Evolutionary conservation across 2,888 invertebrate genomes (phyloP).

Genomic region (Chymomyza procnemis): DNA sequence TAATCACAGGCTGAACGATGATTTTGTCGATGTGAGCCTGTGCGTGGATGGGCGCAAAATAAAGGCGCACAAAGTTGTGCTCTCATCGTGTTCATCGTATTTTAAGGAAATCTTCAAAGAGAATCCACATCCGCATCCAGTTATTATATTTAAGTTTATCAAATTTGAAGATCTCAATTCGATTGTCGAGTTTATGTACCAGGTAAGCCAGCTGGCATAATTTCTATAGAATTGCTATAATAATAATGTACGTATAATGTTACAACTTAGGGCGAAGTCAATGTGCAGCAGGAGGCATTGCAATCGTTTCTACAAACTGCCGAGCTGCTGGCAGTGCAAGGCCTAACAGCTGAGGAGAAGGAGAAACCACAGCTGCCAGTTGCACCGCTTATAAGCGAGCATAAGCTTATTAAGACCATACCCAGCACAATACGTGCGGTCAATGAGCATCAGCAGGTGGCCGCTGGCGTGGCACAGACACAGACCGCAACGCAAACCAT

Average conservation of each 20-base stretch:
- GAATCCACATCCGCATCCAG: conserved; percentile 89
- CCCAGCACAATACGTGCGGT: conserved; percentile 77
- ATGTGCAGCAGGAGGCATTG: conserved; percentile 88
- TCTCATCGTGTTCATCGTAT: conserved; percentile 91
- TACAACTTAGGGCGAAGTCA: conserved; percentile 84
- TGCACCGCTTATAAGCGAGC: conserved; percentile 70
- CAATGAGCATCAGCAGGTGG: conserved; percentile 62
- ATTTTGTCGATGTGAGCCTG: conserved; percentile 90
- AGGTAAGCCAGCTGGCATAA: conserved; percentile 70
- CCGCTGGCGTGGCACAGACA: conserved; percentile 55
- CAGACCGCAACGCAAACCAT: conserved; percentile 73
- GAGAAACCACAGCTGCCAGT: conserved; percentile 75
- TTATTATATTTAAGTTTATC: conserved; percentile 88
- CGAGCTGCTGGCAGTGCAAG: conserved; percentile 87
- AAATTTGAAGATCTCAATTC: conserved; percentile 88
- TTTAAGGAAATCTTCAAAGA: conserved; percentile 86
- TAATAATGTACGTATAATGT: not conserved
- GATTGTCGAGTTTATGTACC: conserved; percentile 89
- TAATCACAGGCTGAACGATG: conserved; percentile 83
- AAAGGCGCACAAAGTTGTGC: conserved; percentile 89
- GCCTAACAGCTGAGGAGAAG: conserved; percentile 82
- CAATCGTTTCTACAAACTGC: conserved; percentile 88
- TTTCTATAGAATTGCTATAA: too few species aligned
- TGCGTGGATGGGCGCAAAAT: conserved; percentile 91
- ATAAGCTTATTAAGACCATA: conserved; percentile 77